Percentiles rank a stretch among this genome's conserved stretches.
Evolutionary conservation across 2,888 invertebrate species (phyloP).

Genomic region (Tipula helvola): DNA sequence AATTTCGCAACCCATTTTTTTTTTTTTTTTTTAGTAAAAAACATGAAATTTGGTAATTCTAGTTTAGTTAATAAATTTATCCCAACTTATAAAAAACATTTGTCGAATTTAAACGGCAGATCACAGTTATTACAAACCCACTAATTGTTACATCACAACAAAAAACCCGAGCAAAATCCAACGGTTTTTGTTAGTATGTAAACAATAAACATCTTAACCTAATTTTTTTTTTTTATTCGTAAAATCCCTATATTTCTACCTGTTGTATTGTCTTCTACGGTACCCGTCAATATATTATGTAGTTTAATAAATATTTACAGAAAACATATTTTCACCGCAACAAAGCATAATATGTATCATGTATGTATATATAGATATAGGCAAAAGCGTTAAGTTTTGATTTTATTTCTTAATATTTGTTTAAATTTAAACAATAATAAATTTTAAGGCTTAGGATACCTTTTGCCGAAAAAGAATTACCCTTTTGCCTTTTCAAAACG

Average conservation of each 20-base stretch:
- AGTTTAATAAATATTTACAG: background rate
- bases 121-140: background rate
- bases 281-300: background rate
- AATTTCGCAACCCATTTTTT: too few species aligned
- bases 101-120: background rate
- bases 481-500: background rate
- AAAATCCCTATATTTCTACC: background rate
- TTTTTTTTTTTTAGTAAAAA: too few species aligned
- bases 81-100: background rate
- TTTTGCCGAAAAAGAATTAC: background rate
- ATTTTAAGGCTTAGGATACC: background rate
- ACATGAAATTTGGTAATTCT: too few species aligned
- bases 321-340: background rate
- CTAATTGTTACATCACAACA: background rate
- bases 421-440: background rate
- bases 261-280: background rate
- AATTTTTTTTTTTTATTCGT: background rate
- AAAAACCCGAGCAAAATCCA: background rate
- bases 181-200: background rate
- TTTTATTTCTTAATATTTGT: background rate
- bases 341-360: too few species aligned
- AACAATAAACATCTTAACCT: constrained; percentile 4
- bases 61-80: too few species aligned
- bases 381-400: background rate
- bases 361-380: background rate